These are phyloP conservation scores for Ernsta delagoae DNA, from an alignment of 2,888 invertebrate species.

Conservation along the genomic window DNA sequence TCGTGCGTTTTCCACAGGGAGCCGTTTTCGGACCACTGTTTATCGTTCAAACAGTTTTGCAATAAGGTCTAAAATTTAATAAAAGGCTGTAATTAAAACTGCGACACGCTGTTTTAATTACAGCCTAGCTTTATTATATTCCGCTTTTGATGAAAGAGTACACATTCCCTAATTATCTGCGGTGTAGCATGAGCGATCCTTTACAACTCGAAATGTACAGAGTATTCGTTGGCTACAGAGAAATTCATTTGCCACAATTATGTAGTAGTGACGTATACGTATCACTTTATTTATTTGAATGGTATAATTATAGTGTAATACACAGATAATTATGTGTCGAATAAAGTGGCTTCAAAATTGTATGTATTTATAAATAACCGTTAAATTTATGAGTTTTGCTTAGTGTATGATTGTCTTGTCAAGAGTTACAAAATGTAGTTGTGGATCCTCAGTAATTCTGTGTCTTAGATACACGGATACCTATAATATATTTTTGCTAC, in stretches of 20 bases:
- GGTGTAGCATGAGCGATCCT: conserved; percentile 11
- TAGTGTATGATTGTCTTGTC: no score
- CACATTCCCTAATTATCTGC: conserved; percentile 24
- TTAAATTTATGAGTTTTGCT: no score
- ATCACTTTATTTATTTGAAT: neutral
- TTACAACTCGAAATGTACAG: conserved; percentile 6
- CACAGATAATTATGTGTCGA: no score
- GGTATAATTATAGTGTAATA: no score
- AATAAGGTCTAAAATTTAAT: conserved; percentile 12
- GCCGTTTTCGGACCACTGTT: neutral
- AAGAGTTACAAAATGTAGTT: no score
- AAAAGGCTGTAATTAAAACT: conserved; percentile 22
- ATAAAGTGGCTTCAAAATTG: no score
- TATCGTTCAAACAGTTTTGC: neutral
- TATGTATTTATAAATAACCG: no score
- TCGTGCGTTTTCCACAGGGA: neutral
- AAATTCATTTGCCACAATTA: conserved; percentile 19
- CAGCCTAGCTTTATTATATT: conserved; percentile 7
- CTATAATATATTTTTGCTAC: no score
- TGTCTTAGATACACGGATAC: no score
- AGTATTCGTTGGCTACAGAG: conserved; percentile 7
- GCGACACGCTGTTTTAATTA: neutral
- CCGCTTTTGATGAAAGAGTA: conserved; percentile 13
- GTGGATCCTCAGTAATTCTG: no score
- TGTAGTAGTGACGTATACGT: neutral